Percentiles rank a stretch among this genome's conserved stretches.
Conservation (phyloP, 2,797 vertebrate genomes). For the Sciurus vulgaris region DNA sequence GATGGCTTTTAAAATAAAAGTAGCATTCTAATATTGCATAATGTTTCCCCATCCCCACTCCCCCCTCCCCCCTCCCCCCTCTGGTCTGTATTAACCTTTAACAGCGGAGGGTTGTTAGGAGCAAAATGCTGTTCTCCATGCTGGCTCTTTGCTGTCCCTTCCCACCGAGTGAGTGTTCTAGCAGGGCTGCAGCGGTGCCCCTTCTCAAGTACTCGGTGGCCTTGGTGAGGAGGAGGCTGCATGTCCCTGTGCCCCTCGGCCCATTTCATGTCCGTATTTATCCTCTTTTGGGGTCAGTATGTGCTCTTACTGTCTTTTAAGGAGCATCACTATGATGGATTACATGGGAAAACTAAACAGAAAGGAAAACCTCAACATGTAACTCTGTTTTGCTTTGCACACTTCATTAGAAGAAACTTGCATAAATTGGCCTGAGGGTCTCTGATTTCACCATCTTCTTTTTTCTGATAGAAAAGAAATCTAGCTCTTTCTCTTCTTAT, state of each 20-base stretch:
- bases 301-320: background rate
- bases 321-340: background rate
- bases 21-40: constrained; percentile 82
- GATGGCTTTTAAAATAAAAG: constrained; percentile 91
- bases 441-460: background rate
- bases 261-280: background rate
- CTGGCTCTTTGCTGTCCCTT: background rate
- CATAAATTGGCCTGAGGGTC: background rate
- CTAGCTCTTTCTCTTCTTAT: background rate
- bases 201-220: background rate
- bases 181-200: accelerated
- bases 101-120: constrained; percentile 13
- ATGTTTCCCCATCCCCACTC: constrained; percentile 10
- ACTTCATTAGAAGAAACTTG: background rate
- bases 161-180: accelerated
- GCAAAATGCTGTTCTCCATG: background rate
- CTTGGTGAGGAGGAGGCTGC: background rate
- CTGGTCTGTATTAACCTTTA: constrained; percentile 65
- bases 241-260: background rate
- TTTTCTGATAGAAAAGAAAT: background rate
- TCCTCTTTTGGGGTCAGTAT: background rate
- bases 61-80: background rate
- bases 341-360: constrained; percentile 11
- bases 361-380: background rate
- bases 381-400: background rate